These are phyloP conservation scores for Haliclona indistincta DNA, from an alignment of 37 sponge, comb jelly and placozoan genomes.

Conservation along the genomic window DNA sequence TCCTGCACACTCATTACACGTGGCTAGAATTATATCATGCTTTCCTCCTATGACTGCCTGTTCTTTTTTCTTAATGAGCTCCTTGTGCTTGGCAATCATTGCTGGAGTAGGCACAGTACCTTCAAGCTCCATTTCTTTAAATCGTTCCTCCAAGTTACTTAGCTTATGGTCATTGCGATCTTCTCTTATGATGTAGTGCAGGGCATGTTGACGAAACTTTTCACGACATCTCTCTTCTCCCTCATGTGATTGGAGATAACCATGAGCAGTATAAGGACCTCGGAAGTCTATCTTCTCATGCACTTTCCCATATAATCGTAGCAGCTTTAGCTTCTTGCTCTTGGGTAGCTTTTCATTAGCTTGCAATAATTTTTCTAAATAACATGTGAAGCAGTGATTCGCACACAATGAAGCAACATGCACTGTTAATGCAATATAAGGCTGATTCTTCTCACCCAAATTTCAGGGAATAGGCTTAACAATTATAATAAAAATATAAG, in stretches of 20 bases:
- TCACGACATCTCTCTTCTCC: not conserved
- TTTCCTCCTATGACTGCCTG: not conserved
- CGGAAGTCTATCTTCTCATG: conserved; percentile 25
- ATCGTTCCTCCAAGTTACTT: not conserved
- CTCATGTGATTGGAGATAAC: not conserved
- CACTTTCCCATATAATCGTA: conserved; percentile 36
- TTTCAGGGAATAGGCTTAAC: no score
- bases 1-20: conserved; percentile 17
- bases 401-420: no score
- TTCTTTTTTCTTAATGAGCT: not conserved
- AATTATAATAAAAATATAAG: no score
- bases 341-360: not conserved
- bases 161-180: not conserved
- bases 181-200: conserved; percentile 16
- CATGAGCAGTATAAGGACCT: conserved; percentile 24
- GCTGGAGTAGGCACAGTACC: no score
- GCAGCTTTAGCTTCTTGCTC: conserved; percentile 1
- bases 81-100: no score
- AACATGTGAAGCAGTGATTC: no score
- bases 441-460: no score
- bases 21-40: conserved; percentile 14
- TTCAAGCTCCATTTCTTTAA: no score
- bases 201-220: conserved; percentile 5
- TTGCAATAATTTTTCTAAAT: not conserved
- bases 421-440: no score